Conservation (phyloP, 2,113 vertebrate species). For the Orthonyx spaldingii region DNA sequence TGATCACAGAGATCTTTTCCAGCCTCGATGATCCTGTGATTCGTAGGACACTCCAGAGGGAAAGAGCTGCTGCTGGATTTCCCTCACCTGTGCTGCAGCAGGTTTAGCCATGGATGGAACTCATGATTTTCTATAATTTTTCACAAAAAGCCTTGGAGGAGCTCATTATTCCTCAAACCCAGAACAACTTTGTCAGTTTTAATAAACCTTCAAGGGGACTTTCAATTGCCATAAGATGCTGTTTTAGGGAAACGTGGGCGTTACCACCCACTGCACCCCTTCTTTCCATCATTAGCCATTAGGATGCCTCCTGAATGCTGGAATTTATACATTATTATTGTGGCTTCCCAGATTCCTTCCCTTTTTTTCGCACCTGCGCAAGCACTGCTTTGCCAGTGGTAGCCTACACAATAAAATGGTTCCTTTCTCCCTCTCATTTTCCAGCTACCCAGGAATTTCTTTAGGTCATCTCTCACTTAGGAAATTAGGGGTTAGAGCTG, state of each 20-base stretch:
- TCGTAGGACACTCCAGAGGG: neutral
- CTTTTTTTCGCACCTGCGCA: neutral
- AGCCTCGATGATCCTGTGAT: neutral
- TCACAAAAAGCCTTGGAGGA: neutral
- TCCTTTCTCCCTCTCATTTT: neutral
- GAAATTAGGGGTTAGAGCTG: neutral
- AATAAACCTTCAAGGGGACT: neutral
- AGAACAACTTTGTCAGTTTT: neutral
- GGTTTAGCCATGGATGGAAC: neutral
- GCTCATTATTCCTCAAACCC: conserved; percentile 1
- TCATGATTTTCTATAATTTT: neutral
- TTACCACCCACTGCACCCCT: neutral
- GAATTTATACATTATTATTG: neutral
- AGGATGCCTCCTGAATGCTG: neutral
- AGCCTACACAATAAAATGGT: neutral
- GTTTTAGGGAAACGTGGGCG: neutral
- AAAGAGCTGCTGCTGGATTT: neutral
- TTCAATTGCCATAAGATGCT: neutral
- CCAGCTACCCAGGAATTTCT: neutral
- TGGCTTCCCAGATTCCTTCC: neutral
- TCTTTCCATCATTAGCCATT: neutral
- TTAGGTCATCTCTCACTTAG: neutral
- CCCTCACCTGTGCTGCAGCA: neutral
- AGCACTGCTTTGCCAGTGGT: neutral
- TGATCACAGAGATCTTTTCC: neutral